Base-by-base conservation (phyloP, 92 coral and sea anemone genomes). In the Meandrina meandrites region DNA sequence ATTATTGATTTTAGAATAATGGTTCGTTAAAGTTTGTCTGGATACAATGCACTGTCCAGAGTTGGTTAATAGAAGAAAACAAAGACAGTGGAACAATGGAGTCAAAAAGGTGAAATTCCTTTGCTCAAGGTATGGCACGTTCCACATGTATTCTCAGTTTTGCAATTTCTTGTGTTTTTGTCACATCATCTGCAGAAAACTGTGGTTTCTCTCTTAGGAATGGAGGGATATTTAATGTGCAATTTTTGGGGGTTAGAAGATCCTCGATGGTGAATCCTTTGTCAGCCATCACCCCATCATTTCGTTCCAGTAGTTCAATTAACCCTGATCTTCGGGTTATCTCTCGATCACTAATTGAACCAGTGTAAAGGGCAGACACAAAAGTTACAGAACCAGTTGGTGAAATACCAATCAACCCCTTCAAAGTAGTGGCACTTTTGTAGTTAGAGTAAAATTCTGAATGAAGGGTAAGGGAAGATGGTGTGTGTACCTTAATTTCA, bases 181-280 rank as follows among this genome's bases (percentile, higher is more conserved):
- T 30, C 16, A 89, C 91, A 60, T 83, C 88, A 57, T 78, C 85
- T 21, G 76, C 42, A 34, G 79, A 40, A 67, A 89, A 89, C 80
- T 89, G 91, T 19, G 34, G 22, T 51, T 83, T 76, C 64, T 76
- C 66, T 9, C 79, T 66, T 31, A 83, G 60, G 77, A 83, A 89
- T 57, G 88, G 85, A 31, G 91, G 75, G 31, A 88, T 88, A 51
- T 76, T 83, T 62, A 84, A 48, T 45, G 88, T 76, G 68, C 84
- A 84, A 21, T 89, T 89, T 76, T 17, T 50, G 27, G 86, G 76
- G 8, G 74, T 35, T 60, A 89, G 32, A 30, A 83, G 36, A 70
- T 89, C 91, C 36, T 83, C 88, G 32, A 89, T 89, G 24, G 62
- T 56, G 53, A 89, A 89, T 60, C 91, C 91, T 84, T 89, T 89